Evolutionary conservation across 2,797 vertebrate genomes (phyloP), one percentile per base, ranked within the genome.

Genomic region (Neoniphon sammara): DNA sequence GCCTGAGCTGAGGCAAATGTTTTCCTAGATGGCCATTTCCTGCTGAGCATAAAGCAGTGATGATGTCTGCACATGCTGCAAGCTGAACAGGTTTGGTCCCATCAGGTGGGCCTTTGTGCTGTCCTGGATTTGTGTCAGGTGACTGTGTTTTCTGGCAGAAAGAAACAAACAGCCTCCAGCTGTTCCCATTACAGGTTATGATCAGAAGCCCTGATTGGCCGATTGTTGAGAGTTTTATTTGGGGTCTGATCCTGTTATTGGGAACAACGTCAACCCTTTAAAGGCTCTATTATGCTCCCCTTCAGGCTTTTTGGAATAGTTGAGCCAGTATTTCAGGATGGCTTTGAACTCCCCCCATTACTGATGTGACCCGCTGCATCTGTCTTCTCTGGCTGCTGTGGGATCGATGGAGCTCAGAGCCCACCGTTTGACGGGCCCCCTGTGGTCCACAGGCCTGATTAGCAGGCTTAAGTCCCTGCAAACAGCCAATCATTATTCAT

Each of bases 371-470:
- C 66, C 18, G 15, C 70, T 66, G 52, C 63, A 64, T 77, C 58
- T 20, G 21, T 75, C 57, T 72, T 84, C 54, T 53, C 50, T 54
- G 62, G 78, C 65, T 81, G 57, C 65, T 60, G 42, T 74, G 81
- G 76, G 77, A 88, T 90, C 68, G 58, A 89, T 90, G 78, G 53
- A 78, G 79, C 73, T 84, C 70, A 79, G 74, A 81, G 77, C 68
- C 83, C 81, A 56, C 70, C 25, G 36, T 57, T 76, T 82, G 78
- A 90, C 55, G 64, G 80, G 60, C 80, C 86, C 77, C 78, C 82
- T 58, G 81, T 81, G 84, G 72, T 81, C 36, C 82, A 78, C 30
- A 57, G 81, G 84, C 73, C 77, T 83, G 83, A 89, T 92, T 83
- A 91, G 44, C 78, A 64, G 15, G 7, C 81, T 84, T 65, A 75